A percentile compares a stretch with the other conserved stretches of the same genome.
Conservation (phyloP, 2,888 invertebrate species). For the Ormyrus rosae region DNA sequence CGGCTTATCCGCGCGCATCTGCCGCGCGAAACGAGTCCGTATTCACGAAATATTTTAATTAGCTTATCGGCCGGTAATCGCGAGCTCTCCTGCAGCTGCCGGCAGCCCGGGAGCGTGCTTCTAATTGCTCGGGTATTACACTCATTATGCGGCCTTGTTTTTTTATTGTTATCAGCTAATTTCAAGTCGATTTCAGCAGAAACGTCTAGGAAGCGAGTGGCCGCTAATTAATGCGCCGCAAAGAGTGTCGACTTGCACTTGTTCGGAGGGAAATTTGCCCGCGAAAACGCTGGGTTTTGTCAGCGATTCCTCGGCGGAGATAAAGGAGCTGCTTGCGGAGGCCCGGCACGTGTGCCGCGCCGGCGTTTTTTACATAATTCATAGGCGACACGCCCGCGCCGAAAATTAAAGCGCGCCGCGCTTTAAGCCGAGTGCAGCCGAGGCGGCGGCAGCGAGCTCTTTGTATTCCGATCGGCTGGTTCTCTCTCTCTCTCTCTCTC, state of each 20-base stretch:
- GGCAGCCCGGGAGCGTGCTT: constrained; percentile 66
- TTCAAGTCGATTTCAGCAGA: too few species aligned
- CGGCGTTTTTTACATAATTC: constrained; percentile 63
- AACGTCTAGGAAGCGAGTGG: too few species aligned
- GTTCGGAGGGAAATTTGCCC: too few species aligned
- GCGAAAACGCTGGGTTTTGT: not conserved
- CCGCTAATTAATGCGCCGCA: too few species aligned
- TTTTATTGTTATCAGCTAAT: too few species aligned
- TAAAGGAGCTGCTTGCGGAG: constrained; percentile 43
- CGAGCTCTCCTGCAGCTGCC: constrained; percentile 65
- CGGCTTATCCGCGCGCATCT: constrained; percentile 68
- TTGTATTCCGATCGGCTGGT: constrained; percentile 56
- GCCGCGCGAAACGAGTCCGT: constrained; percentile 62
- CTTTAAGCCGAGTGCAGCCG: not conserved
- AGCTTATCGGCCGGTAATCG: constrained; percentile 72
- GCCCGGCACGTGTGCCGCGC: constrained; percentile 59
- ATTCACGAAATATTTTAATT: constrained; percentile 74
- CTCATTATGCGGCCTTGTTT: too few species aligned
- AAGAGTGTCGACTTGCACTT: too few species aligned
- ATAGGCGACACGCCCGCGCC: constrained; percentile 56
- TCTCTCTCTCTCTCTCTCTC: too few species aligned
- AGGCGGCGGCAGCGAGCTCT: constrained; percentile 13
- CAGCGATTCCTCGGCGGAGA: constrained; percentile 21
- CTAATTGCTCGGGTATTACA: constrained; percentile 66
- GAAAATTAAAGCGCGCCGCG: constrained; percentile 59